phyloP scores from a whole-genome alignment of 2,797 vertebrate species.

The Squalus acanthias region DNA sequence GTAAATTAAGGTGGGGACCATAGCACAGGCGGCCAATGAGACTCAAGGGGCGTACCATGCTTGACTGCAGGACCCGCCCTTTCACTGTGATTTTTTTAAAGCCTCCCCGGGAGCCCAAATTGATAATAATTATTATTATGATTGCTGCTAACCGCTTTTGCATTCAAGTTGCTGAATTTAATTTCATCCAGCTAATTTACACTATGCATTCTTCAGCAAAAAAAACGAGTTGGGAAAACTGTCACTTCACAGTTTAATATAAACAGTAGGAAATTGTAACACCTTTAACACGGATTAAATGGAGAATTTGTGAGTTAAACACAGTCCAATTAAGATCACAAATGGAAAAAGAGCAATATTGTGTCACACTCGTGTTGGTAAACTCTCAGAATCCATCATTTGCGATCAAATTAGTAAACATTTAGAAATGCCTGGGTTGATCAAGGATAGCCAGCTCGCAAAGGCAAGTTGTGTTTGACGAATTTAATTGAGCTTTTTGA shows the following conservation, averaged over 20 bases:
- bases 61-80: not conserved
- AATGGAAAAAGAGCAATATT: not conserved
- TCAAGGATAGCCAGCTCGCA: not conserved
- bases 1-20: not conserved
- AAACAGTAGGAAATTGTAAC: not conserved
- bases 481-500: not conserved
- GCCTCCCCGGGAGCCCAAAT: not conserved
- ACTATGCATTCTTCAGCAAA: not conserved
- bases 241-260: not conserved
- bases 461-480: not conserved
- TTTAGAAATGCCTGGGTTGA: not conserved
- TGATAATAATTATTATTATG: not conserved
- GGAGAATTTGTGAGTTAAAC: not conserved
- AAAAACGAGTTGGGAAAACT: not conserved
- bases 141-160: not conserved
- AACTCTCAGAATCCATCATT: not conserved
- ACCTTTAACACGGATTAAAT: not conserved
- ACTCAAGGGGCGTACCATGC: not conserved
- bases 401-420: not conserved
- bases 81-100: not conserved
- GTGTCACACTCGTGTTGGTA: not conserved
- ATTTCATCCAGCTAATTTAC: not conserved
- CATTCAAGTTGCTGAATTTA: not conserved
- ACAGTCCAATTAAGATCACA: not conserved
- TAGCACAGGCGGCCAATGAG: not conserved